Evolutionary conservation across 1,140 invertebrate genomes (phyloP), one percentile per base, ranked within the genome.

Genomic region (Palaemon carinicauda): DNA sequence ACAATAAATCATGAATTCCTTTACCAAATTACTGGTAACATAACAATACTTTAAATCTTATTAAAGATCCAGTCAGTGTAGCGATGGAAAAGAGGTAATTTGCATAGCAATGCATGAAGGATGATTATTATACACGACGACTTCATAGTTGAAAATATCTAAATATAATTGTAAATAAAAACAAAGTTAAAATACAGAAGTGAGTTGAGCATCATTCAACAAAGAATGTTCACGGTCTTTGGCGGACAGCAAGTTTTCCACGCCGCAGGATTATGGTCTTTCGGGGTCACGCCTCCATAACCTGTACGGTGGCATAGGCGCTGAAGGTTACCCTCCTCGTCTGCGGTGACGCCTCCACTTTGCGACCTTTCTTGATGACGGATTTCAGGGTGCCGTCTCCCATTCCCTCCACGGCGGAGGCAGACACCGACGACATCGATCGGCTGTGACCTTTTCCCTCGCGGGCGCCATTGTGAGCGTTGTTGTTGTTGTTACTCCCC

Each of bases 301-400:
- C 77, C 78, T 89, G 89, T 50, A 89, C 89, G 4, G 89, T 89
- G 19, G 89, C 88, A 29, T 88, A 89, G 29, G 89, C 87, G 33
- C 89, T 89, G 87, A 89, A 89, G 52, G 89, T 89, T 3, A 89
- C 89, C 9, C 89, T 29, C 1, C 87, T 51, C 24, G 81, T 50
- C 24, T 87, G 88, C 5, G 80, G 84, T 10, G 82, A 87, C n/a
- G 69, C 52, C 15, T 83, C 78, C 29, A 33, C 73, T 52, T 82
- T 33, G 21, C 87, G 82, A 41, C 89, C 88, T 21, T 87, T 88
- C 56, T 89, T 89, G 29, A 89, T 89, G 73, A 89, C 89, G 24
- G 89, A 87, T n/a, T 84, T 69, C 14, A 89, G 85, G 27, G 82
- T 85, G 4, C 27, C 53, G 52, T 71, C 65, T 1, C 74, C 73